These are phyloP conservation scores for Agrochola lota DNA, from an alignment of 2,888 invertebrate genomes.

Conservation along the genomic window DNA sequence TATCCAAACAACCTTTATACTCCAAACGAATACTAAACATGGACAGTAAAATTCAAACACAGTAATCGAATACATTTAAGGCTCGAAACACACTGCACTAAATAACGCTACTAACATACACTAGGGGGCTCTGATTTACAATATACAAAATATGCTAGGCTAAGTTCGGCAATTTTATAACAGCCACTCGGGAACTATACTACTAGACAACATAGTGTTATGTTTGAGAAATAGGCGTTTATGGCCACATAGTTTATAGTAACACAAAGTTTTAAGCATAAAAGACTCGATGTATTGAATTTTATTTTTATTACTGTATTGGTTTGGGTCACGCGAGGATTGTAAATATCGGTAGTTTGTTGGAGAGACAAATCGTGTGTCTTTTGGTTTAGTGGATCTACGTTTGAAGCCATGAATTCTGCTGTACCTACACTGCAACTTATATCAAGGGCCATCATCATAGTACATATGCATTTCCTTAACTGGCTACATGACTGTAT, in stretches of 20 bases:
- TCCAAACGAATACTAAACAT: slow-evolving; percentile 17
- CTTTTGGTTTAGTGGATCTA: not conserved
- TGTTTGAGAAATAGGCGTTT: slow-evolving; percentile 63
- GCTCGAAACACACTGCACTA: slow-evolving; percentile 34
- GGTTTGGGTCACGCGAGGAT: slow-evolving; percentile 40
- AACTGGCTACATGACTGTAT: not conserved
- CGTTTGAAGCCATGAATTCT: not conserved
- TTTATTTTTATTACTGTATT: slow-evolving; percentile 46
- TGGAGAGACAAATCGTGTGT: slow-evolving; percentile 23
- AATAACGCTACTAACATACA: slow-evolving; percentile 46
- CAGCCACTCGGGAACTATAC: slow-evolving; percentile 51
- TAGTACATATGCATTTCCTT: not conserved
- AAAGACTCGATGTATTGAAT: slow-evolving; percentile 52
- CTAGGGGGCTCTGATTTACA: slow-evolving; percentile 54
- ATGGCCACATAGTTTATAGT: slow-evolving; percentile 56
- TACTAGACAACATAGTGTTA: slow-evolving; percentile 64
- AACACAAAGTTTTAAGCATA: slow-evolving; percentile 57
- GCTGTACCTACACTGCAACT: not conserved
- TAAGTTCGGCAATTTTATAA: slow-evolving; percentile 60
- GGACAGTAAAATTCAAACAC: slow-evolving; percentile 6
- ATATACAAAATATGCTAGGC: slow-evolving; percentile 49
- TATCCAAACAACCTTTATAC: not conserved
- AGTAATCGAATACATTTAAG: slow-evolving; percentile 31
- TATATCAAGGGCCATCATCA: not conserved
- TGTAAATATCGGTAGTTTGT: slow-evolving; percentile 38